Base-by-base conservation (phyloP, 2,888 invertebrate genomes). In the Metopia argyrocephala region DNA sequence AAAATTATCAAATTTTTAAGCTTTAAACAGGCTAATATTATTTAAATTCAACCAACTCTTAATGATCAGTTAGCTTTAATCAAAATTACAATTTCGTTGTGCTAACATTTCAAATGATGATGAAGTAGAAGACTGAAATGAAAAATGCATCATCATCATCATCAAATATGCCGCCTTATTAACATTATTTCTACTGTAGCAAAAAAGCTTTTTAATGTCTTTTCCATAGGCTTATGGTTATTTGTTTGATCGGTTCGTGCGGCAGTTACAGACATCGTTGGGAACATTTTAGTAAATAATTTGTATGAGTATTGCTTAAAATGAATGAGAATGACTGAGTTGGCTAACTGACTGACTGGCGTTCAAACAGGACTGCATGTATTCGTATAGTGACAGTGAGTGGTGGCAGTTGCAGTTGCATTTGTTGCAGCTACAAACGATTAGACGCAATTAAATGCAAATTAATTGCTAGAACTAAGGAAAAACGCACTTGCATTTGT, bases 401-500 rank as follows among this genome's bases (percentile, higher is more conserved):
- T 73, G 45, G 66, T 64, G 61, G 64, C 20, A 28, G 57, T 45
- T 23, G 27, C 61, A 15, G 59, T 31, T 20, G 56, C 23, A n/a
- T 27, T 50, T 59, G 45, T 54, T 62, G 69, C 69, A 69, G 59
- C 71, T 66, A 75, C 79, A 70, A 82, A 79, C 83, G 79, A 82
- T 84, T 84, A 84, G 83, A 84, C 76, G 83, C 83, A 81, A 83
- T 84, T 82, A 82, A 78, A 84, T 83, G 80, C 82, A 83, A 83
- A 84, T 83, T 80, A 83, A 84, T 84, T 82, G 76, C 83, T 68
- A 80, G 76, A 82, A 83, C 78, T 82, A 74, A 57, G 45, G 66
- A 62, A 70, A 62, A 57, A 64, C 66, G 78, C 73, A 64, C 73
- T 79, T 64, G 68, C 75, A 71, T 80, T 78, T 38, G 15, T 57